Base-by-base conservation (phyloP, 2,113 vertebrate species). In the Sebastes fasciatus region DNA sequence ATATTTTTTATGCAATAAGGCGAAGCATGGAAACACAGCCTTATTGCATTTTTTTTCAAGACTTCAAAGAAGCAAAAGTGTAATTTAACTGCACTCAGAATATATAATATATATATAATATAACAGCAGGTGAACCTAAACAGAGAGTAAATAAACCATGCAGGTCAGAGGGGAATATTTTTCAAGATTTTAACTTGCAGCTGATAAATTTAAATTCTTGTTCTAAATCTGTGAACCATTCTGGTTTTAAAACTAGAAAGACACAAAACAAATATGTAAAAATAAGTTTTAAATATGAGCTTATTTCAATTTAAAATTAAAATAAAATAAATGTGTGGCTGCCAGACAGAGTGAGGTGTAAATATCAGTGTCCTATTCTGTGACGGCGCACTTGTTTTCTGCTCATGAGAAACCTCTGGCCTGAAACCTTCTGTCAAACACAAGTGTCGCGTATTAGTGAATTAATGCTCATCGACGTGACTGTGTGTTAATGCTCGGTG, bases 391-490 rank as follows among this genome's bases (percentile, higher is more conserved):
- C 17, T 65, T 65, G 82, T 65, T 76, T 74, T 26, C 26, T 60
- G 73, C 70, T 43, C 83, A 86, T 86, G 87, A 92, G 88, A 92
- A 92, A 82, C 26, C 34, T 5, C 26, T 68, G 81, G 90, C 89
- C 89, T 76, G 62, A 84, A 93, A 94, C 88, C 84, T 81, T 83
- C 80, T 95, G 91, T 89, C 90, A 86, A 10, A 89, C 87, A 80
- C 84, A 74, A 84, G 85, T 23, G 89, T 89, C 51, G 80, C 86
- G 34, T 66, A 84, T 92, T 86, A 91, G 79, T 74, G 89, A 72
- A 91, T 93, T 91, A 93, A 95, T 94, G 85, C 83, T 69, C 65
- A 62, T 83, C 34, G 93, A 91, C 93, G 21, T 87, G 90, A 45
- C 60, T 17, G 88, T 72, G 6, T 69, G 83, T 83, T 64, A 80